Evolutionary conservation across 2,797 vertebrate species (phyloP), one percentile per base, ranked within the genome.

Genomic region (Sebastes steindachneri): DNA sequence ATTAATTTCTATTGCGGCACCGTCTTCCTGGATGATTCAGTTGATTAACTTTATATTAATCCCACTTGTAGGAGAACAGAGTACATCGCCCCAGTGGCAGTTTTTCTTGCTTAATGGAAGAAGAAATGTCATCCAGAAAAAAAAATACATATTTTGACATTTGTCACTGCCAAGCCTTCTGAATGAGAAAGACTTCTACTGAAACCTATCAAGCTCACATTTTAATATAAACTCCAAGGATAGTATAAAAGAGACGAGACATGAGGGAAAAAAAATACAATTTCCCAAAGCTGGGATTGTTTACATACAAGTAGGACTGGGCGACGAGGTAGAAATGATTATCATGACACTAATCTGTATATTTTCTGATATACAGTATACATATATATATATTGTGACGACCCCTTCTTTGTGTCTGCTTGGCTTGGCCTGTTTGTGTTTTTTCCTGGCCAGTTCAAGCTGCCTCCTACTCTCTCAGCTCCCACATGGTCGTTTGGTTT

Each of bases 11-110:
- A 89, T 82, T 80, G 78, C 88, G 72, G 68, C 73, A 63, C 37
- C 63, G 76, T 78, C 74, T 80, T 51, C 59, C 69, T 70, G 74
- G 53, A 82, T 86, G 73, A 87, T 84, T 83, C 80, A 82, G 77
- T 63, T 89, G 85, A 88, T 87, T 87, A 89, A 75, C 25, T 89
- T 87, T 66, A 79, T 78, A 88, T 87, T 86, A 86, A 91, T 88
- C 67, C 51, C 45, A 74, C 68, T 85, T 75, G 68, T 64, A 73
- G 78, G 33, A 73, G 74, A 85, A 69, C 64, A 80, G 51, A 75
- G 66, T 77, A 78, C 57, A 77, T n/a, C 28, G 21, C 15, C 23
- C 41, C n/a, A 73, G 33, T 48, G 33, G 65, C 35, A 55, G 1
- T 68, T 72, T 67, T 59, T 55, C 41, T 63, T 69, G 28, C 37